These are phyloP conservation scores for Calliphora vomitoria DNA, from an alignment of 2,888 invertebrate genomes.

Conservation along the genomic window DNA sequence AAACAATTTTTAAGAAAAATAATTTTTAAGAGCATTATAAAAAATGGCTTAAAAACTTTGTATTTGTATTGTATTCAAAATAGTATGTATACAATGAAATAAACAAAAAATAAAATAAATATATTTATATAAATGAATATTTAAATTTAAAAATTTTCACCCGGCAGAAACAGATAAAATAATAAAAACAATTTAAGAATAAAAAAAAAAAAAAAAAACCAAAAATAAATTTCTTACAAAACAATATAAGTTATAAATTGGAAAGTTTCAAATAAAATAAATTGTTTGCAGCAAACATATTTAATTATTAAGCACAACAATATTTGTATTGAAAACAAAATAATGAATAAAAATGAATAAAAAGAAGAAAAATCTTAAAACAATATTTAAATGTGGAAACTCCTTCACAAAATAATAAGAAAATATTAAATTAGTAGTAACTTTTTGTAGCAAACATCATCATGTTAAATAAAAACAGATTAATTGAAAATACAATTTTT, in stretches of 20 bases:
- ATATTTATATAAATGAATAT: constrained; percentile 53
- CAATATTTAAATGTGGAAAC: constrained; percentile 31
- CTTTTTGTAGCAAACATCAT: constrained; percentile 65
- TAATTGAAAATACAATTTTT: constrained; percentile 19
- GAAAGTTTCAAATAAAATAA: constrained; percentile 61
- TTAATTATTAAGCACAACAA: constrained; percentile 69
- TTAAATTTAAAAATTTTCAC: constrained; percentile 61
- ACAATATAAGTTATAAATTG: constrained; percentile 40
- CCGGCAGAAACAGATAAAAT: constrained; percentile 34
- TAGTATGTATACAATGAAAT: constrained; percentile 22
- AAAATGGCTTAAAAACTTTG: constrained; percentile 67
- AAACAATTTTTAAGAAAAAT: constrained; percentile 48
- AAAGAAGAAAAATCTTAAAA: constrained; percentile 29
- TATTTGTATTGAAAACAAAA: constrained; percentile 64
- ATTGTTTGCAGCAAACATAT: constrained; percentile 74
- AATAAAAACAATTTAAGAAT: not conserved
- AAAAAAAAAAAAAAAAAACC: not conserved
- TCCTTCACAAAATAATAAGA: not conserved
- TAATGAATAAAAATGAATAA: constrained; percentile 14
- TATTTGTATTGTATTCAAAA: constrained; percentile 66
- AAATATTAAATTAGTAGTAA: constrained; percentile 59
- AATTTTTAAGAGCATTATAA: constrained; percentile 65
- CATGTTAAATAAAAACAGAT: constrained; percentile 58
- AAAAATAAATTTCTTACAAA: constrained; percentile 62
- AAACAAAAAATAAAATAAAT: constrained; percentile 21